Conservation (phyloP, 2,888 invertebrate species). For the Eupithecia subumbrata region DNA sequence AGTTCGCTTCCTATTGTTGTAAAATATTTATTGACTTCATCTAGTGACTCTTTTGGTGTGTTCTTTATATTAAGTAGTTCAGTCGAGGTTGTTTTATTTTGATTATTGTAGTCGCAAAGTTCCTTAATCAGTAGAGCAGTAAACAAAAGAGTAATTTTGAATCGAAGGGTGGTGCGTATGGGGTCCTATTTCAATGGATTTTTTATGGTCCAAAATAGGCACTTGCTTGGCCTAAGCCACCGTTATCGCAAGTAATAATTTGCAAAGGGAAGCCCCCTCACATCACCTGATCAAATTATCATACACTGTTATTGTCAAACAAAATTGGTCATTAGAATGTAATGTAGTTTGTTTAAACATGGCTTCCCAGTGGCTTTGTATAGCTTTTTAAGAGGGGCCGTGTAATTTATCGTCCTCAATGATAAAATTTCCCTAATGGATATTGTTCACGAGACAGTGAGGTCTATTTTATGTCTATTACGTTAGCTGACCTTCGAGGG, state of each 20-base stretch:
- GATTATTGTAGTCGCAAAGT: too few relatives aligned
- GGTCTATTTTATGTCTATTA: slow-evolving; percentile 63
- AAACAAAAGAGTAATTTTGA: slow-evolving; percentile 68
- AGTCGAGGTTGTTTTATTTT: too few relatives aligned
- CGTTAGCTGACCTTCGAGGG: slow-evolving; percentile 45
- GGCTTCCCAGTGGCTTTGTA: slow-evolving; percentile 64
- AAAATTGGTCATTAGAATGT: slow-evolving; percentile 73
- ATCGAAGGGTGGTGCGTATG: slow-evolving; percentile 66
- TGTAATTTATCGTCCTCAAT: slow-evolving; percentile 74
- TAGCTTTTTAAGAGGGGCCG: slow-evolving; percentile 61
- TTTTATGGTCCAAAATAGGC: slow-evolving; percentile 68
- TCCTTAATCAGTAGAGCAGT: too few relatives aligned
- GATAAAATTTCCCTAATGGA: slow-evolving; percentile 77
- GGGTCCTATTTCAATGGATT: slow-evolving; percentile 69
- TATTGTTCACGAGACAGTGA: slow-evolving; percentile 70
- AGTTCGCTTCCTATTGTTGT: too few relatives aligned
- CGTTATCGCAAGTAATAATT: slow-evolving; percentile 75
- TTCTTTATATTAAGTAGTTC: too few relatives aligned
- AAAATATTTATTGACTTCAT: too few relatives aligned
- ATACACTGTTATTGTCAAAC: slow-evolving; percentile 67
- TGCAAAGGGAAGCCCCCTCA: slow-evolving; percentile 55
- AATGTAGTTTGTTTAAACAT: slow-evolving; percentile 79
- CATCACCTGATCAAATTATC: slow-evolving; percentile 75
- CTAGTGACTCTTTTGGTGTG: too few relatives aligned
- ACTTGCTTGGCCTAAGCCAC: slow-evolving; percentile 72